Base-by-base conservation (phyloP, 2,888 invertebrate genomes). In the Andrena marginata region DNA sequence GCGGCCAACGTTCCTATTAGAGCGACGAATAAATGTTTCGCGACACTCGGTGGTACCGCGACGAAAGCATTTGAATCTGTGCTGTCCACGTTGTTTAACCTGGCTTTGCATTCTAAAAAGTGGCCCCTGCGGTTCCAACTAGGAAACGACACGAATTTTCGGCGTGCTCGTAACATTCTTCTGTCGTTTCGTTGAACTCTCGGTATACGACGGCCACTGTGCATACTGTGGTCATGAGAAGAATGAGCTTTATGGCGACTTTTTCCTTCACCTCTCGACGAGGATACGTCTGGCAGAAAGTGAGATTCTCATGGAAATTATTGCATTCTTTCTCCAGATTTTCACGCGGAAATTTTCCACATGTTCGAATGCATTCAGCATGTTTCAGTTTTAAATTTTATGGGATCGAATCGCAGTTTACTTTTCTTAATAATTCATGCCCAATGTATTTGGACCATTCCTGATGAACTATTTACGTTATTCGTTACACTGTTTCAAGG, bases 51-150 rank as follows among this genome's bases (percentile, higher is more conserved):
- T 35, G 35, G 29, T 31, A 8, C n/a, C 42, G 64, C 69, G 54
- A n/a, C 54, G 6, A 56, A 56, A 42, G 56, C 51, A 54, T 42
- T 70, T 76, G 31, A 62, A 63, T 69, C 26, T 42, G 62, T 29
- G 54, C 20, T 62, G 54, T 10, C 33, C 62, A 10, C 69, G 29
- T 42, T 51, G 31, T 16, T 69, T 69, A 49, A 59, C 16, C n/a
- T 29, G n/a, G 35, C n/a, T 59, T 35, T 59, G 69, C 69, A 42
- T 35, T 31, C 42, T 20, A 29, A 23, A 48, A 65, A 31, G 42
- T 74, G 42, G 56, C 54, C 23, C 1, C 7, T 5, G 35, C 56
- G 65, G 26, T 59, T 59, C 20, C 29, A 2, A n/a, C 6, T 35
- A 10, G n/a, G 10, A 62, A 62, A 13, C 33, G 8, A 20, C n/a